Base-by-base conservation (phyloP, 2,113 vertebrate genomes). In the Erythrocercus mccallii region DNA sequence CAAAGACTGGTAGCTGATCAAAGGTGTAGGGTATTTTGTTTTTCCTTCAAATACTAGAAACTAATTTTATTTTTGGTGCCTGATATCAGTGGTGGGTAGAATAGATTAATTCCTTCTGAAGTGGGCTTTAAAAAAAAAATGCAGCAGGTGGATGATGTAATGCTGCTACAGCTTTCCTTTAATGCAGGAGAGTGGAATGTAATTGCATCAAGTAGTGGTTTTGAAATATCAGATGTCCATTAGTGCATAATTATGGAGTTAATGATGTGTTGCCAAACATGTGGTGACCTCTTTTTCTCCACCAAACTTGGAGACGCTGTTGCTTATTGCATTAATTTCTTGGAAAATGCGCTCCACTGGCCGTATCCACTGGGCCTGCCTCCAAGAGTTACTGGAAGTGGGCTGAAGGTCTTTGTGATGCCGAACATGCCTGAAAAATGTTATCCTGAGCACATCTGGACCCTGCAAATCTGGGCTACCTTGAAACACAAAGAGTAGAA, bases 231-330 rank as follows among this genome's bases (percentile, higher is more conserved):
- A 97, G 97, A 96, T 97, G 96, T 97, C 98, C 98, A 98, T 98
- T 98, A 98, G 97, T 88, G 97, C 97, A 90, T 98, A 98, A 99
- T 99, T 98, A 98, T 97, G 96, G 94, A 98, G 97, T 95, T 98
- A 98, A 99, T 98, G 98, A 98, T 95, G 98, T 98, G 98, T 98
- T 98, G 97, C 98, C 98, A 98, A 98, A 98, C 96, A 97, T 97
- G 97, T 96, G 97, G 94, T 88, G 89, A 96, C 96, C 96, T 96
- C 85, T 90, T 53, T 95, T 95, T 96, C 88, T 88, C 95, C 0
- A 12, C 88, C 93, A 90, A 94, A 96, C 93, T 95, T 92, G 60
- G 92, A 86, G 86, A 66, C 18, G 35, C 61, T 72, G 42, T 50
- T 88, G 54, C 85, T 96, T 87, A 91, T 31, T 80, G 47, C 24